Evolutionary conservation across 2,113 vertebrate genomes (phyloP).

Genomic region (Alaudala cheleensis): DNA sequence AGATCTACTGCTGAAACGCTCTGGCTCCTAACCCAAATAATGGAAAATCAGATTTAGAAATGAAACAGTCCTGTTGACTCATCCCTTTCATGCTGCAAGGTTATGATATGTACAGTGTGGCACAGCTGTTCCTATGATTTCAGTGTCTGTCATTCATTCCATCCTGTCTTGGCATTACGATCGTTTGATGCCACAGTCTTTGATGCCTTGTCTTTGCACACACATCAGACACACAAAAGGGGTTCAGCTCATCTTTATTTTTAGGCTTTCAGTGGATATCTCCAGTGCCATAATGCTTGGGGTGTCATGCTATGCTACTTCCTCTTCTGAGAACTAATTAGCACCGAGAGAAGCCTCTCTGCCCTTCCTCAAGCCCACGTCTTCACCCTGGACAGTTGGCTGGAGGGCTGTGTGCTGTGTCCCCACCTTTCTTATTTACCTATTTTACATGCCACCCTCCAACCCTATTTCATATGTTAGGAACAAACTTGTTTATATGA

Average conservation of each 20-base stretch:
- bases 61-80: neutral
- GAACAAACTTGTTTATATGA: neutral
- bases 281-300: neutral
- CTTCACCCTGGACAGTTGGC: neutral
- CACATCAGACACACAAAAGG: neutral
- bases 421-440: neutral
- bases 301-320: neutral
- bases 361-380: neutral
- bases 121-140: neutral
- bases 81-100: neutral
- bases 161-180: neutral
- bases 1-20: neutral
- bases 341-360: neutral
- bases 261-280: neutral
- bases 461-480: neutral
- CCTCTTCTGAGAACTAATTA: neutral
- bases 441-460: neutral
- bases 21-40: constrained; percentile 9
- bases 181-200: neutral
- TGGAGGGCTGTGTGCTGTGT: neutral
- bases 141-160: neutral
- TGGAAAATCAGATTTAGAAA: neutral
- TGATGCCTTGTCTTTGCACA: neutral
- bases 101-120: neutral
- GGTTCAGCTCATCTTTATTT: neutral